Base-by-base conservation (phyloP, 2,797 vertebrate species). In the Lagocephalus sceleratus region DNA sequence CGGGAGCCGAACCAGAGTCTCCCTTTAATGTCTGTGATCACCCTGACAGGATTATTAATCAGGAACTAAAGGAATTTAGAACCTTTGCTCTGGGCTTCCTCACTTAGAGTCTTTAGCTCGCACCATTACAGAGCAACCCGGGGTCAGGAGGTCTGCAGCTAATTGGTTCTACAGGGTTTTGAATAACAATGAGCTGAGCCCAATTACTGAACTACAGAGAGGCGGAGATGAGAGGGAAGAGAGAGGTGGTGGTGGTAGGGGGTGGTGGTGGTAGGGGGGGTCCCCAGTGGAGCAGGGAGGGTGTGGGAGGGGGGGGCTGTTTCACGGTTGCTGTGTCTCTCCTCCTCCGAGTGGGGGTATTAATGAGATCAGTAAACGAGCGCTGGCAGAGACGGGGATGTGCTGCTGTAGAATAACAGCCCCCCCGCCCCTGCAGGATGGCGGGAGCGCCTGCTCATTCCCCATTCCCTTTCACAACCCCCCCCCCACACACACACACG, bases 21-120 rank as follows among this genome's bases (percentile, higher is more conserved):
- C 92, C 92, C 91, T 94, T 94, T 94, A 95, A 94, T 89, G 93
- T 92, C 90, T 92, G 85, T 92, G 93, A 94, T 93, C 88, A 85
- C 86, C 92, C 90, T 94, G 94, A 94, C 94, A 94, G 91, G 92
- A 92, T 92, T 94, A 94, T 95, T 95, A 93, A 96, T 95, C 94
- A 94, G 91, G 88, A 88, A 91, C 92, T 91, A 89, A 92, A 92
- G 90, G 91, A 92, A 94, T 92, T 92, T 92, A 91, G 91, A 91
- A 91, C 90, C 91, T 93, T 88, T 87, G 90, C 91, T 92, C 91
- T 87, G 61, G 86, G 87, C 87, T 91, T 86, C 78, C 68, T 81
- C 83, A 65, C 87, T 91, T 89, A 82, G 58, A 89, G 90, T 85
- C 91, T 85, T 90, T 79, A 81, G 88, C 85, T 89, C 60, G 47